Evolutionary conservation across 2,797 vertebrate genomes (phyloP), one percentile per base, ranked within the genome.

Genomic region (Glyptemys insculpta): DNA sequence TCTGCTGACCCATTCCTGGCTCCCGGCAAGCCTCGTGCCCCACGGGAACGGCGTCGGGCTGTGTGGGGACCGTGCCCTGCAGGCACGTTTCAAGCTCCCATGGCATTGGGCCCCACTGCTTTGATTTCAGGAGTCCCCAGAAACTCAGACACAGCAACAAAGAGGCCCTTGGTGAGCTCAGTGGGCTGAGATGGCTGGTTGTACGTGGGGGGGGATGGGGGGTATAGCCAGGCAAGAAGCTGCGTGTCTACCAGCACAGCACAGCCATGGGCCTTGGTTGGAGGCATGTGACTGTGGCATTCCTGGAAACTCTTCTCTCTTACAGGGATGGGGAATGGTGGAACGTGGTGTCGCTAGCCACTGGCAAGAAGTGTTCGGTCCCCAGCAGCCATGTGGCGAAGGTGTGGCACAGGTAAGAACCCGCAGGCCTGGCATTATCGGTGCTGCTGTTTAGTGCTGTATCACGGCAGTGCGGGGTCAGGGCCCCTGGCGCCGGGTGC

Each of bases 241-340:
- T 49, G 41, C 10, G 2, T 23, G 74, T 9, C 54, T 54, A 23
- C 23, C 54, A 54, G 27, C 27, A 57, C 56, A 57, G 27, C 56
- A 29, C 29, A 62, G 29, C 12, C 29, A 15, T 16, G 31, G 14
- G 18, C 47, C 47, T 15, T 15, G 12, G 31, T 8, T 29, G 47
- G 78, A 49, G 47, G 25, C n/a, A n/a, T 23, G n/a, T 72, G n/a
- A 9, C n/a, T 5, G 5, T 11, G 68, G 9, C n/a, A 6, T 37
- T 41, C 18, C n/a, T 72, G 68, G 65, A 72, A 23, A 25, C 18
- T 31, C 16, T 72, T 50, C 53, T 79, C 47, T 87, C 87, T 92
- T 49, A 6, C 97, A 99, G 99, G 19, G 98, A 99, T 1, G 98
- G 99, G 3, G 99, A 99, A 37, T 99, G 99, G 97, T 98, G 98